These are phyloP conservation scores for Listronotus oregonensis DNA, from an alignment of 1,140 invertebrate genomes.

Conservation along the genomic window DNA sequence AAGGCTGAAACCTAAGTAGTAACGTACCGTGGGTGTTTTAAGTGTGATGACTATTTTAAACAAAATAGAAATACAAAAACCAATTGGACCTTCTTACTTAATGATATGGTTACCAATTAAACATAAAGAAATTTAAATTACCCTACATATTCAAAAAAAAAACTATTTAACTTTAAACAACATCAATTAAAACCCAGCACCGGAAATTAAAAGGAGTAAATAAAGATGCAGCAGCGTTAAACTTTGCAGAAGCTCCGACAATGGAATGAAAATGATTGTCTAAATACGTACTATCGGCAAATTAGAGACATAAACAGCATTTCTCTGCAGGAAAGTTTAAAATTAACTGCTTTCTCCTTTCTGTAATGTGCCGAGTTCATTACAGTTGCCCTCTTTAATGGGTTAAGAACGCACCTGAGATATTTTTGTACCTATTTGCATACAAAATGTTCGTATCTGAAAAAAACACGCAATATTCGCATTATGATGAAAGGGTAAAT, in stretches of 20 bases:
- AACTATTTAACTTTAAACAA: slow-evolving; percentile 10
- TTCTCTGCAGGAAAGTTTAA: slow-evolving; percentile 33
- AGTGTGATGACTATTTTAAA: no score
- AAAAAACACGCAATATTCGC: no score
- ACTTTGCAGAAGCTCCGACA: slow-evolving; percentile 19
- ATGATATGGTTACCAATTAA: no score
- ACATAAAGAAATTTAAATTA: no score
- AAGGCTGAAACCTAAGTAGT: no score
- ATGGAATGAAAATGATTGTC: slow-evolving; percentile 34
- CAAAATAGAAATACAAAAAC: no score
- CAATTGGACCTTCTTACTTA: no score
- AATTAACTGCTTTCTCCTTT: slow-evolving; percentile 31
- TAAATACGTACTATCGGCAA: slow-evolving; percentile 36
- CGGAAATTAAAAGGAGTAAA: slow-evolving; percentile 30
- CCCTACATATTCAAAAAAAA: no score
- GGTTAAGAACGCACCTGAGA: slow-evolving; percentile 5
- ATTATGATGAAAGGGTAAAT: no score
- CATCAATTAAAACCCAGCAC: slow-evolving; percentile 18
- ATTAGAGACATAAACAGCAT: slow-evolving; percentile 34
- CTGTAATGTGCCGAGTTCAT: slow-evolving; percentile 28
- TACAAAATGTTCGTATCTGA: no score
- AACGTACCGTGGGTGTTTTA: no score
- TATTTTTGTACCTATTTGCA: no score
- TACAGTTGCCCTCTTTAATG: slow-evolving; percentile 25
- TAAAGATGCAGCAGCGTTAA: slow-evolving; percentile 18